Percentiles rank a stretch among this genome's conserved stretches.
Conservation (phyloP, 2,113 vertebrate genomes). For the Petaurus breviceps region DNA sequence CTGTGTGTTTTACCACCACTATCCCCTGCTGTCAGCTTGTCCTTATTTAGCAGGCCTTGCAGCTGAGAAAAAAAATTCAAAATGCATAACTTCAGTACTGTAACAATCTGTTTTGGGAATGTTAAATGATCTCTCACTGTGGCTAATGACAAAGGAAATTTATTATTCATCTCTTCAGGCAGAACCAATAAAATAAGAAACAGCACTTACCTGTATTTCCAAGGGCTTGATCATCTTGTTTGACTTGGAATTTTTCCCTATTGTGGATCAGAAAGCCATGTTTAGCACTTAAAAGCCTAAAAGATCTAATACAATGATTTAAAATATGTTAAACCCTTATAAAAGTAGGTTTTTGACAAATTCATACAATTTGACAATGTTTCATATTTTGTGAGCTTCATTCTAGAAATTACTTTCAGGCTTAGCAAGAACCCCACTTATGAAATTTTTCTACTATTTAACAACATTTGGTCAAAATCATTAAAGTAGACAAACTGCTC, state of each 20-base stretch:
- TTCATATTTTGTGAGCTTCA: background rate
- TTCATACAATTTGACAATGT: background rate
- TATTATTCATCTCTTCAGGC: constrained; percentile 3
- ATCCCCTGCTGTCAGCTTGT: too few species aligned
- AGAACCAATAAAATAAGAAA: background rate
- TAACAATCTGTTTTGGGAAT: background rate
- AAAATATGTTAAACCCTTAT: background rate
- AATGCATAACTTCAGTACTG: background rate
- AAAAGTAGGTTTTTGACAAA: background rate
- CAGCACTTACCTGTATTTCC: background rate
- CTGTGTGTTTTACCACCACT: background rate
- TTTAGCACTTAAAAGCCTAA: background rate
- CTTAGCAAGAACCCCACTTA: background rate
- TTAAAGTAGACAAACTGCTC: too few species aligned
- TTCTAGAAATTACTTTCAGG: background rate
- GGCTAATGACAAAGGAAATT: background rate
- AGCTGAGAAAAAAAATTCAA: background rate
- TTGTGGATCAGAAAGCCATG: background rate
- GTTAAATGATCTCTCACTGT: background rate
- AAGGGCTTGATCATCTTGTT: background rate
- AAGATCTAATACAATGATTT: background rate
- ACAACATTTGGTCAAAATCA: background rate
- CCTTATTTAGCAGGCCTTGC: background rate
- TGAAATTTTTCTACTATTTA: background rate
- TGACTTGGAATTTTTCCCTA: background rate